A percentile compares a stretch with the other conserved stretches of the same genome.
Conservation (phyloP, 1,140 invertebrate species). For the Aphaenogaster ashmeadi region DNA sequence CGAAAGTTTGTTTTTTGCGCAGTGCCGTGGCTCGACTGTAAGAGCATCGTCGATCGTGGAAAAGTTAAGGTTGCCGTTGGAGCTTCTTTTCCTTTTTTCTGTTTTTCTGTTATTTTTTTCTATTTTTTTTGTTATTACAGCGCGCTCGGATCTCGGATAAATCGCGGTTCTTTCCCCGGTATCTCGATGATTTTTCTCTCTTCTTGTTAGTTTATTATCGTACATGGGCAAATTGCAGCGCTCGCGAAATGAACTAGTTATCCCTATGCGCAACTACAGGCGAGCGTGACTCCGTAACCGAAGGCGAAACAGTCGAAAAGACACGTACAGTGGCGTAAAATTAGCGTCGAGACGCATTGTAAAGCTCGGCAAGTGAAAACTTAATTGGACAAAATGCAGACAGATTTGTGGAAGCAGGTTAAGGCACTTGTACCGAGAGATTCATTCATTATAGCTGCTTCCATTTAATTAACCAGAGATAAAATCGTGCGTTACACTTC, state of each 20-base stretch:
- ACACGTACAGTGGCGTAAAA: slow-evolving; percentile 25
- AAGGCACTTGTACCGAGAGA: not conserved
- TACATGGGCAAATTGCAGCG: slow-evolving; percentile 28
- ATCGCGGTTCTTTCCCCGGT: slow-evolving; percentile 30
- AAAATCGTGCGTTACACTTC: not conserved
- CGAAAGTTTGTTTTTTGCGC: slow-evolving; percentile 69
- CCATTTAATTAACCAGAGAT: slow-evolving; percentile 11
- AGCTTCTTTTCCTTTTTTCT: slow-evolving; percentile 21
- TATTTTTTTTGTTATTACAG: slow-evolving; percentile 50
- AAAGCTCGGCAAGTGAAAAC: slow-evolving; percentile 33
- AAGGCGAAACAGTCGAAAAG: slow-evolving; percentile 43
- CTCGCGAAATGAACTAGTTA: slow-evolving; percentile 46
- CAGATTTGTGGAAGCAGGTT: slow-evolving; percentile 6
- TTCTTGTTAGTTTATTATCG: slow-evolving; percentile 37
- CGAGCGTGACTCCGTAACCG: slow-evolving; percentile 28
- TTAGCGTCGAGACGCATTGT: not conserved
- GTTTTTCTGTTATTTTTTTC: slow-evolving; percentile 27
- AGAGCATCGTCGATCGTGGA: slow-evolving; percentile 64
- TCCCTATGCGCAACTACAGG: slow-evolving; percentile 4
- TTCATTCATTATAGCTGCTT: slow-evolving; percentile 17
- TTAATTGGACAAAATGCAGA: slow-evolving; percentile 30
- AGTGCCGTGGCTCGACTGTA: slow-evolving; percentile 43
- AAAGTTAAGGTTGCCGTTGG: slow-evolving; percentile 62
- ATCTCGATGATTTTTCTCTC: slow-evolving; percentile 22
- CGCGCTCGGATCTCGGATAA: slow-evolving; percentile 11